Evolutionary conservation across 2,113 vertebrate genomes (phyloP), one percentile per base, ranked within the genome.

Genomic region (Cairina moschata): DNA sequence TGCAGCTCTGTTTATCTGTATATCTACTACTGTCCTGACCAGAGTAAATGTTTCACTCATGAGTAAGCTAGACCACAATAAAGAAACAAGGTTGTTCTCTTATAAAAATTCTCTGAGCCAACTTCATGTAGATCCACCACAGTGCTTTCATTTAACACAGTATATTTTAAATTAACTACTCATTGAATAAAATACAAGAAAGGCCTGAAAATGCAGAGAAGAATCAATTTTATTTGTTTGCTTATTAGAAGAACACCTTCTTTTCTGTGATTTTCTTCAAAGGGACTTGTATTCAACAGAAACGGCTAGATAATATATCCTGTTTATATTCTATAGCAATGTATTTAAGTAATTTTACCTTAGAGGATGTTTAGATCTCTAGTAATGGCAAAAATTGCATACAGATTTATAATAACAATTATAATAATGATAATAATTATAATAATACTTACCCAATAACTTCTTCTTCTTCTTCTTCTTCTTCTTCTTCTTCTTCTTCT

Each of bases 261-360:
- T 50, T 13, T 77, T 59, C 22, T 31, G 12, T 52, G 11, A 29
- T 72, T 86, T 71, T 83, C 22, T 34, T 67, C 32, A n/a, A 11
- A 38, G 34, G 32, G 34, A 38, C 13, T 31, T 11, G 2, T 6
- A 71, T 15, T 6, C 10, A 38, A 68, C 8, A 50, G 25, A 60
- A 85, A 40, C 44, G 1, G 2, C 31, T 69, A 8, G 8, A 26
- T 8, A 25, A 36, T 52, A 12, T 31, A 13, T 12, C 1, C 1
- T 60, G 17, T 84, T 85, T 56, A 13, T 40, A 69, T 13, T 17
- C 12, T 44, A 21, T 42, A 36, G 17, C 9, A 50, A 11, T 29
- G 9, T 60, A 60, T 13, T 22, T 77, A 68, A 3, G 17, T 4
- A 59, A 4, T 73, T 84, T 65, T 87, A 15, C 12, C 10, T 69